These are phyloP conservation scores for Lerista edwardsae DNA, from an alignment of 2,797 vertebrate genomes.

Conservation along the genomic window DNA sequence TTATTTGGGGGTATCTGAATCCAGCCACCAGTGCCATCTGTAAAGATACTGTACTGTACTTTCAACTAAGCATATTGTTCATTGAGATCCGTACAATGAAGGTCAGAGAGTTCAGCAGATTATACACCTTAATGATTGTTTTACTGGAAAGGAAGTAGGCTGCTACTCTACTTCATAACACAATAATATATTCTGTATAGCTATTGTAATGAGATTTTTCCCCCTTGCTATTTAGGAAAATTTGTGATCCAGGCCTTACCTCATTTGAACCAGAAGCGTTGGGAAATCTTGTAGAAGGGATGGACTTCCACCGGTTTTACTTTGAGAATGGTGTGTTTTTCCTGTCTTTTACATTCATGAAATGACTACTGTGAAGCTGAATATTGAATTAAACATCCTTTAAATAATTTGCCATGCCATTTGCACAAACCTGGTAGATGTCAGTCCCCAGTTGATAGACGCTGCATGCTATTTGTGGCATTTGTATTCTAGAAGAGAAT, in stretches of 20 bases:
- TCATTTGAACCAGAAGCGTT: slow-evolving; percentile 97
- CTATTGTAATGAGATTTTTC: slow-evolving; percentile 35
- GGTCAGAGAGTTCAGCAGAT: not conserved
- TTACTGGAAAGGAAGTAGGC: not conserved
- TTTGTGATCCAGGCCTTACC: slow-evolving; percentile 95
- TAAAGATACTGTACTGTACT: not conserved
- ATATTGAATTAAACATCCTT: not conserved
- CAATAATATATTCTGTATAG: not conserved
- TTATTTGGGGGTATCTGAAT: not conserved
- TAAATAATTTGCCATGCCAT: not conserved
- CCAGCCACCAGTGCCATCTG: not conserved
- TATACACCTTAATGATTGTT: not conserved
- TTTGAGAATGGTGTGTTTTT: slow-evolving; percentile 91
- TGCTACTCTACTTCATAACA: accelerated
- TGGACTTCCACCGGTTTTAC: slow-evolving; percentile 98
- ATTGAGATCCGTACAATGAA: not conserved
- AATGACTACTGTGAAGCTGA: not conserved
- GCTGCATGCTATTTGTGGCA: not conserved
- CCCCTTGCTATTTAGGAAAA: slow-evolving; percentile 82
- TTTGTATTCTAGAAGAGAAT: no score
- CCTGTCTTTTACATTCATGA: not conserved
- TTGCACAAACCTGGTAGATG: not conserved
- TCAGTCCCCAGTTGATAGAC: not conserved
- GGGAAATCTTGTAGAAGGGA: slow-evolving; percentile 96
- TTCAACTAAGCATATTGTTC: not conserved